Conservation (phyloP, 2,797 vertebrate species). For the Leptatherina wallacei region DNA sequence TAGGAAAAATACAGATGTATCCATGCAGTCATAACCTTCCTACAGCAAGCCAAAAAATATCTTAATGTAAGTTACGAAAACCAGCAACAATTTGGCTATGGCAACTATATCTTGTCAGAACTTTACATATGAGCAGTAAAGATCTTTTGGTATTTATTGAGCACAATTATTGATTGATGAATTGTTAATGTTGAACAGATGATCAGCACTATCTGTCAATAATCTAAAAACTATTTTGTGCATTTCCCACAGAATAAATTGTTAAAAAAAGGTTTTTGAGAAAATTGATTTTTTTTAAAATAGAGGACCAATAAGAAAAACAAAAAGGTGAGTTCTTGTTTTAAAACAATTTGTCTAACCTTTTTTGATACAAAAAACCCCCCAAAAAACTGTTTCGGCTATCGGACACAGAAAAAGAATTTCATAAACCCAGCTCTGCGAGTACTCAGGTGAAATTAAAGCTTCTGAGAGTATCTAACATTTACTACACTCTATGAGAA, state of each 20-base stretch:
- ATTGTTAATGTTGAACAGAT: background rate
- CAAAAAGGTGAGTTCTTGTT: background rate
- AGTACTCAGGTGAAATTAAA: conserved; percentile 42
- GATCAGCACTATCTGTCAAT: no score
- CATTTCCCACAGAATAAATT: background rate
- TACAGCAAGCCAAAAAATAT: background rate
- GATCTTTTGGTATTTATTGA: background rate
- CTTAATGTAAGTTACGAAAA: background rate
- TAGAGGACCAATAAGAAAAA: background rate
- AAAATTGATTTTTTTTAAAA: background rate
- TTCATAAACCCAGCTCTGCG: background rate
- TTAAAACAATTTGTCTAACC: background rate
- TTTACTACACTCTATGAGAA: conserved; percentile 40
- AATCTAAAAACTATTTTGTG: background rate
- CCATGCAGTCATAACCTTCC: background rate
- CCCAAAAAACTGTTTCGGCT: background rate
- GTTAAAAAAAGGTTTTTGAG: background rate
- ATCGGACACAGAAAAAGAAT: conserved; percentile 3
- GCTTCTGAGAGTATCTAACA: conserved; percentile 48
- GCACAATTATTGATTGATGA: no score
- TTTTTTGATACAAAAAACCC: background rate
- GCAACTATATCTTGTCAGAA: background rate
- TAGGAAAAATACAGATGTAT: background rate
- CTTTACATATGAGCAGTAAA: background rate
- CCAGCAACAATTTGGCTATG: background rate